Percentiles rank a stretch among this genome's conserved stretches.
Conservation (phyloP, 1,140 invertebrate species). For the Caenorhabditis elegans region DNA sequence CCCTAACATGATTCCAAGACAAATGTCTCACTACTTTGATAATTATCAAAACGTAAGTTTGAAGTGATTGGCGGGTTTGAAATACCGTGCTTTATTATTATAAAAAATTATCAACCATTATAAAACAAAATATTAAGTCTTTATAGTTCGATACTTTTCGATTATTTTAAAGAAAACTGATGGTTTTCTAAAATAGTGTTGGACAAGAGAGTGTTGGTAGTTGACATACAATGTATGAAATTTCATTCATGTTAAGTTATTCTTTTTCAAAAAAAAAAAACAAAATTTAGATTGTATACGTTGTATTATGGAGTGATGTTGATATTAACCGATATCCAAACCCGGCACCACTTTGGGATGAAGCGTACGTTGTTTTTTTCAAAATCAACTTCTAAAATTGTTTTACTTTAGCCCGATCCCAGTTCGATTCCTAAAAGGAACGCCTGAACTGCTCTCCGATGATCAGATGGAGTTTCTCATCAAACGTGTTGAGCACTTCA, state of each 20-base stretch:
- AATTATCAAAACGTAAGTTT: constrained; percentile 27
- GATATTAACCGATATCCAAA: constrained; percentile 57
- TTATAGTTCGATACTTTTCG: too few relatives aligned
- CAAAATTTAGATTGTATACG: constrained; percentile 55
- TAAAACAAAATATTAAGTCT: too few relatives aligned
- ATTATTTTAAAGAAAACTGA: too few relatives aligned
- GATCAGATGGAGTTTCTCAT: constrained; percentile 59
- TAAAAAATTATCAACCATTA: too few relatives aligned
- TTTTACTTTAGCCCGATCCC: constrained; percentile 54
- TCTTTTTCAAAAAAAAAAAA: too few relatives aligned
- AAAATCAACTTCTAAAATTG: background rate
- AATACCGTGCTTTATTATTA: too few relatives aligned
- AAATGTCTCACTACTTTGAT: constrained; percentile 63
- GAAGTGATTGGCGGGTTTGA: background rate
- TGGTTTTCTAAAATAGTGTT: too few relatives aligned
- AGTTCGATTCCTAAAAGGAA: constrained; percentile 54
- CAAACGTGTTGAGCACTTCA: constrained; percentile 62
- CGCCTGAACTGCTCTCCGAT: constrained; percentile 52
- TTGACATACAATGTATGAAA: too few relatives aligned
- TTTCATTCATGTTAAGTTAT: too few relatives aligned
- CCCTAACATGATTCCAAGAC: constrained; percentile 52
- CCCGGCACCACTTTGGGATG: constrained; percentile 62
- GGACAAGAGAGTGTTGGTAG: too few relatives aligned
- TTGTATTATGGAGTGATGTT: constrained; percentile 64
- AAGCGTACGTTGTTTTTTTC: constrained; percentile 30